Conservation (phyloP, 2,888 invertebrate species). For the Stomorhina lunata region DNA sequence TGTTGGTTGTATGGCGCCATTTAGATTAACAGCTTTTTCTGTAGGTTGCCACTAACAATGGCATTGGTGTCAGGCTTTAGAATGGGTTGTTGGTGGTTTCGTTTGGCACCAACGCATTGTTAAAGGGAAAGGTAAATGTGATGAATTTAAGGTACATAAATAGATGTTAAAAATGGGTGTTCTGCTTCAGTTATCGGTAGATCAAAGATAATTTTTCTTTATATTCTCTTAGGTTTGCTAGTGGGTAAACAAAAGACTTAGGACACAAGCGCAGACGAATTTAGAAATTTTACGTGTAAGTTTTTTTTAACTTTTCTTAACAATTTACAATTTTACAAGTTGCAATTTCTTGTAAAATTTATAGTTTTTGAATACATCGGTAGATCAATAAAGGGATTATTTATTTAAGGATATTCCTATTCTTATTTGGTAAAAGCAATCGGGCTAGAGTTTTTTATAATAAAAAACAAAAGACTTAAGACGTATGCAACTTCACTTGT, state of each 20-base stretch:
- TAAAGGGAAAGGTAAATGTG: neutral
- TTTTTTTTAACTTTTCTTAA: no score
- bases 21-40: slow-evolving; percentile 31
- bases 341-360: no score
- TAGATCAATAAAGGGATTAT: no score
- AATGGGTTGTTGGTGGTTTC: neutral
- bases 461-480: no score
- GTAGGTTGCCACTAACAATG: neutral
- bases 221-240: neutral
- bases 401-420: no score
- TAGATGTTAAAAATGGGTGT: no score
- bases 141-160: slow-evolving; percentile 5
- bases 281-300: neutral
- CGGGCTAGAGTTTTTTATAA: no score
- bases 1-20: slow-evolving; percentile 45
- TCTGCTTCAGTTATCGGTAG: neutral
- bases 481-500: no score
- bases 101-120: slow-evolving; percentile 5
- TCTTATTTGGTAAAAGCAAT: no score
- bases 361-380: no score
- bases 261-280: neutral
- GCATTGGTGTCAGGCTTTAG: neutral
- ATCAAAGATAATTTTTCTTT: neutral
- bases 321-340: no score
- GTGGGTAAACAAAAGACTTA: slow-evolving; percentile 28